phyloP scores from a whole-genome alignment of 2,888 invertebrate genomes.

The Antheraea yamamai region DNA sequence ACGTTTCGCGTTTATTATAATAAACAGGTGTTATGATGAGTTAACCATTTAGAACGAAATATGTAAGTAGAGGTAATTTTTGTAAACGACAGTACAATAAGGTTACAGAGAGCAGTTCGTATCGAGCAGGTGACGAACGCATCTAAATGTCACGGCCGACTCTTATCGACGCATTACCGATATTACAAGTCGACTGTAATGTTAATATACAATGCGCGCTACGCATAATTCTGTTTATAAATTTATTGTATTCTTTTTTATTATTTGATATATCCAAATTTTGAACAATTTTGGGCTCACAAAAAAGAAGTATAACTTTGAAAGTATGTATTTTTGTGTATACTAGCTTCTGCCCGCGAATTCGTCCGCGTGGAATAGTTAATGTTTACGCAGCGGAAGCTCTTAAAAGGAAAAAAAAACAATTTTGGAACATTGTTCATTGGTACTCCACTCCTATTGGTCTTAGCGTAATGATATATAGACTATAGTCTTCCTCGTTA shows the following conservation, averaged over 20 bases:
- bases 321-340: too few species aligned
- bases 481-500: too few species aligned
- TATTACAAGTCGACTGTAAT: constrained; percentile 33
- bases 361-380: too few species aligned
- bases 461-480: too few species aligned
- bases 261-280: neutral
- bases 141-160: constrained; percentile 46
- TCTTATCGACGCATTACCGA: constrained; percentile 35
- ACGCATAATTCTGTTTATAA: neutral
- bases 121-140: constrained; percentile 31
- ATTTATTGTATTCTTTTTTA: neutral
- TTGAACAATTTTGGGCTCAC: too few species aligned
- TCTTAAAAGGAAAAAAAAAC: too few species aligned
- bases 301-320: too few species aligned
- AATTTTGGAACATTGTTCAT: too few species aligned
- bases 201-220: constrained; percentile 7
- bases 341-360: too few species aligned
- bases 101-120: constrained; percentile 30
- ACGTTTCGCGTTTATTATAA: constrained; percentile 1
- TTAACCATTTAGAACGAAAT: constrained; percentile 7
- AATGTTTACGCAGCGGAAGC: too few species aligned
- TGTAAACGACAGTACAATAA: constrained; percentile 36
- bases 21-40: constrained; percentile 7
- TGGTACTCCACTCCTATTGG: too few species aligned
- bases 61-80: constrained; percentile 15